A percentile compares a stretch with the other conserved stretches of the same genome.
phyloP scores from a whole-genome alignment of 2,888 invertebrate species.

The Linhomoeus sp. region DNA sequence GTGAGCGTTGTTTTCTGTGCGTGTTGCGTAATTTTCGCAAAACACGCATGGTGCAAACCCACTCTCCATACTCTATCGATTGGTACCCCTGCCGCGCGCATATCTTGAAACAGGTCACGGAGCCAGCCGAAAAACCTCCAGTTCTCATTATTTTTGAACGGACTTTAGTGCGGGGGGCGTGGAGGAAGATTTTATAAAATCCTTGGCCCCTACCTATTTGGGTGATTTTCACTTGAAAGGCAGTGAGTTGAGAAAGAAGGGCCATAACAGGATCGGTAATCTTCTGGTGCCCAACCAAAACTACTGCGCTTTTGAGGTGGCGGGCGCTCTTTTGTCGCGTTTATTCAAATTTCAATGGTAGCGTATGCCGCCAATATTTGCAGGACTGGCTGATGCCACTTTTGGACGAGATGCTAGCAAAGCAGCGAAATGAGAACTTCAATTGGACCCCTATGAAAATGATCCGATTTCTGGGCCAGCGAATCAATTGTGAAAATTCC shows the following conservation, averaged over 20 bases:
- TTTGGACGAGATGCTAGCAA: conserved; percentile 62
- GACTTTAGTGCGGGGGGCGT: conserved; percentile 95
- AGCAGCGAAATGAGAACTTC: conserved; percentile 43
- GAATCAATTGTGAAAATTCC: conserved; percentile 26
- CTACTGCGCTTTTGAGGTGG: conserved; percentile 90
- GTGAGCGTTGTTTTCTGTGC: too few species aligned
- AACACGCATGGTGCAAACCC: too few species aligned
- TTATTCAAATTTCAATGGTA: too few species aligned
- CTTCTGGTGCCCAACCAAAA: conserved; percentile 91
- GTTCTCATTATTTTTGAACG: too few species aligned
- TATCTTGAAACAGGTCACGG: too few species aligned
- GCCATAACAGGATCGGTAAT: conserved; percentile 77
- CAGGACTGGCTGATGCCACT: conserved; percentile 27
- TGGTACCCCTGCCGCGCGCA: too few species aligned
- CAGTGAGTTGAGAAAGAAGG: conserved; percentile 49
- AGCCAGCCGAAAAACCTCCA: too few species aligned
- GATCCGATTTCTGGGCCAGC: conserved; percentile 40
- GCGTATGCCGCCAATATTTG: too few species aligned
- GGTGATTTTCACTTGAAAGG: conserved; percentile 50
- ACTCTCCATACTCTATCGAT: too few species aligned
- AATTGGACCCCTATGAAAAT: conserved; percentile 78
- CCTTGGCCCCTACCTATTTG: conserved; percentile 74
- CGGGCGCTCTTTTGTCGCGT: conserved; percentile 72
- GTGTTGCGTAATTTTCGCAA: too few species aligned
- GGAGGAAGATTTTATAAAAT: conserved; percentile 97